Evolutionary conservation across 2,888 invertebrate species (phyloP).

Genomic region (Lepidonotus clava): DNA sequence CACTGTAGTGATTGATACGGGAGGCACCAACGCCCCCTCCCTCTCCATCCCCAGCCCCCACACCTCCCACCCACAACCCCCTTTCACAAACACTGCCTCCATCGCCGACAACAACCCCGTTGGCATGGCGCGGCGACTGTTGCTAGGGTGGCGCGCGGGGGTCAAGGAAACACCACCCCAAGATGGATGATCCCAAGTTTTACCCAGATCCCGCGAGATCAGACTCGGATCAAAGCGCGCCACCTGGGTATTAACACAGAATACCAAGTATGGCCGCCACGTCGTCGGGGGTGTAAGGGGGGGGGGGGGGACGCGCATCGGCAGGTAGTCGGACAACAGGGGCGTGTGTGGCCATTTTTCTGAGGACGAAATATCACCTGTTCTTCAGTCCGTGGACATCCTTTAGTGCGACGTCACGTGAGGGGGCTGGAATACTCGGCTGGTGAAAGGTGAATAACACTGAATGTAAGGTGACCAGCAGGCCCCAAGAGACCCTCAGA

Average conservation of each 20-base stretch:
- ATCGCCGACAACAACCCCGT: too few relatives aligned
- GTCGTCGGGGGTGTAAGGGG: neutral
- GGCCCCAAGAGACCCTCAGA: too few relatives aligned
- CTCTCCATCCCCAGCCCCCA: neutral
- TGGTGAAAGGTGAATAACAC: too few relatives aligned
- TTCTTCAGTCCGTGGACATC: too few relatives aligned
- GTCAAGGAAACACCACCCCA: neutral
- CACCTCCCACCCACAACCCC: neutral
- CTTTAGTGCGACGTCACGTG: too few relatives aligned
- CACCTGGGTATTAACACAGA: neutral
- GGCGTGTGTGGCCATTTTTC: too few relatives aligned
- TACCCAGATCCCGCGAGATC: slow-evolving; percentile 11
- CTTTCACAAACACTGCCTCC: too few relatives aligned
- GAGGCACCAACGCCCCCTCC: neutral
- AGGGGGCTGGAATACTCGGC: too few relatives aligned
- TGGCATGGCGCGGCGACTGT: neutral
- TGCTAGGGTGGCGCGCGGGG: too few relatives aligned
- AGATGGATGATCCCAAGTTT: slow-evolving; percentile 29
- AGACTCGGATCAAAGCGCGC: neutral
- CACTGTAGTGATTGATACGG: slow-evolving; percentile 13
- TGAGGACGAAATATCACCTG: too few relatives aligned
- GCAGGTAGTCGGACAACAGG: too few relatives aligned
- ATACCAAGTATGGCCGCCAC: neutral
- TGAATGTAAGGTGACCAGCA: too few relatives aligned
- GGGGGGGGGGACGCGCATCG: neutral